phyloP scores from a whole-genome alignment of 1,140 invertebrate genomes.

The Nymphalis io region DNA sequence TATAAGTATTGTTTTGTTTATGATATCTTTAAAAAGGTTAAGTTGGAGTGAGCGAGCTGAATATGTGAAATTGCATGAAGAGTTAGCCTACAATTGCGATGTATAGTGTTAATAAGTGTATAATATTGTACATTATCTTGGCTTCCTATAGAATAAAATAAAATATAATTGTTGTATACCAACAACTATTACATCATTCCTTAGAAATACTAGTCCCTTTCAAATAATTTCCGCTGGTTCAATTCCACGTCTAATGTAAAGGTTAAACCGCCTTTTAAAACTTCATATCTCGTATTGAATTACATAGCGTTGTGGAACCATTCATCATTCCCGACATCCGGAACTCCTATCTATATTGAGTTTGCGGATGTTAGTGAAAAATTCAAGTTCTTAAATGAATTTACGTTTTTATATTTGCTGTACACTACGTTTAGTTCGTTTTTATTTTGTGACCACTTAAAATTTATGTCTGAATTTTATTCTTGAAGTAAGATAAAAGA shows the following conservation, averaged over 20 bases:
- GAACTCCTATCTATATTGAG: background rate
- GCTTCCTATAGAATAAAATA: too few relatives aligned
- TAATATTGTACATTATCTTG: too few relatives aligned
- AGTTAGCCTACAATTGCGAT: too few relatives aligned
- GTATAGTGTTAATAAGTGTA: too few relatives aligned
- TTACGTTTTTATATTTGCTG: background rate
- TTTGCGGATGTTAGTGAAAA: background rate
- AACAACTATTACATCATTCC: background rate
- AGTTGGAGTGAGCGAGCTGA: too few relatives aligned
- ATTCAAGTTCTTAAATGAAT: background rate
- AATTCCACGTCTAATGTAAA: background rate
- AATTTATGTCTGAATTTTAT: too few relatives aligned
- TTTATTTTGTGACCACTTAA: too few relatives aligned
- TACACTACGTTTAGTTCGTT: background rate
- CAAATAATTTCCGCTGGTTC: background rate
- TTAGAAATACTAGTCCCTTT: background rate
- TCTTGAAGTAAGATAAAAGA: too few relatives aligned
- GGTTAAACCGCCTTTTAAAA: constrained; percentile 10
- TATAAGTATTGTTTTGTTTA: too few relatives aligned
- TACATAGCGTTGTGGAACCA: background rate
- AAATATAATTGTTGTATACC: too few relatives aligned
- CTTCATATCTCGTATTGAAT: constrained; percentile 6
- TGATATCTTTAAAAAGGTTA: too few relatives aligned
- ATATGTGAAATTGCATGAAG: too few relatives aligned
- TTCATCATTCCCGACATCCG: background rate